Base-by-base conservation (phyloP, 2,888 invertebrate species). In the Agapostemon virescens region DNA sequence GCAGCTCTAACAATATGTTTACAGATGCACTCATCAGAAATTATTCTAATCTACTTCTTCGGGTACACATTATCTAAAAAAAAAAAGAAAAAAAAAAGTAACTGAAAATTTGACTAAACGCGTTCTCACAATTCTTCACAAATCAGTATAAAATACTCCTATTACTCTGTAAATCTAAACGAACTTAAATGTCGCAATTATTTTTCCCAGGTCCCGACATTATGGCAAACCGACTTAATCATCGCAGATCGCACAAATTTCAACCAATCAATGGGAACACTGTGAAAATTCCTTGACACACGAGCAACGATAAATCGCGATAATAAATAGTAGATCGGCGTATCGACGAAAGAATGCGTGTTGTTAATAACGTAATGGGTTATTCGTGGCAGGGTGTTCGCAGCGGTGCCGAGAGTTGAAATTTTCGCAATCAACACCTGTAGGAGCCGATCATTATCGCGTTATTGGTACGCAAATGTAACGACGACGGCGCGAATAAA, bases 391-490 rank as follows among this genome's bases (percentile, higher is more conserved):
- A 7, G n/a, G 26, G 55, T 64, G 55, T 30, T 30, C n/a, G 58
- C 58, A 74, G 70, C 63, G 63, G 74, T 66, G 70, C 72, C 26
- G 36, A 26, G 5, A 49, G 69, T 23, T 42, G 71, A 81, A 81
- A 76, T 81, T 81, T 81, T 81, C 81, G 81, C 81, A 79, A 75
- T 81, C 81, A 42, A 71, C 81, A 81, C 81, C 81, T 81, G 80
- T 72, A 79, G 61, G 69, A 61, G 68, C 75, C 70, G 84, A 84
- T 77, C 69, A 68, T 78, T 84, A 76, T 82, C 85, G 76, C 79
- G 58, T 82, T 73, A 74, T 20, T 42, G 45, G 61, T 68, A 69
- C 74, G 73, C 79, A 69, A 72, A 81, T 66, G 68, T 26, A 68
- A 63, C 52, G 20, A 63, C 61, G 58, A 13, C 20, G 61, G 38